Conservation (phyloP, 2,888 invertebrate genomes). For the Ectobius pallidus region DNA sequence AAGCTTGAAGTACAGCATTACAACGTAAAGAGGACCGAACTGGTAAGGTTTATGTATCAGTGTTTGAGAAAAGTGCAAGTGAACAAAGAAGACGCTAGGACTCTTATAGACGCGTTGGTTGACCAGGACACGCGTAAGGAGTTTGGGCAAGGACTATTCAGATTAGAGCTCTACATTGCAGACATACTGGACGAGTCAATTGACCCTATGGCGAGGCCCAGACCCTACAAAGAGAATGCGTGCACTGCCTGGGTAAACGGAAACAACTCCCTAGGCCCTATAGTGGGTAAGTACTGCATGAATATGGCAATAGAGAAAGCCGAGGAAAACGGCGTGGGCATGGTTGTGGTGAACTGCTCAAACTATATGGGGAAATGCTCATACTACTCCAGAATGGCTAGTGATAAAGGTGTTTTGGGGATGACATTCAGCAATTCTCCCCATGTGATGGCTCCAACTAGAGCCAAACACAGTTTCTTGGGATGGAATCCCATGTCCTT, state of each 20-base stretch:
- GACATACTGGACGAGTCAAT: background rate
- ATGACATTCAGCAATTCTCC: background rate
- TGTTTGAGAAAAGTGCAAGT: background rate
- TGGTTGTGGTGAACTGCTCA: background rate
- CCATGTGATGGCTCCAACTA: background rate
- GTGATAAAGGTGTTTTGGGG: background rate
- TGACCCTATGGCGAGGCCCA: background rate
- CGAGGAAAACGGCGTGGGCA: background rate
- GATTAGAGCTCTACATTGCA: background rate
- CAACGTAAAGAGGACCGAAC: background rate
- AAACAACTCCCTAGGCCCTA: background rate
- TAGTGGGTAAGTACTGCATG: background rate
- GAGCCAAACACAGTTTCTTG: background rate
- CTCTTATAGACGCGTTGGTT: background rate
- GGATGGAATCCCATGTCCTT: background rate
- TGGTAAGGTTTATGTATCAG: background rate
- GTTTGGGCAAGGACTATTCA: background rate
- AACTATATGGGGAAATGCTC: background rate
- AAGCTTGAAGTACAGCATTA: background rate
- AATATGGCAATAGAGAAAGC: background rate
- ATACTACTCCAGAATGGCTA: background rate
- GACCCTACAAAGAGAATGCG: background rate
- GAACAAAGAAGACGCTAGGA: background rate
- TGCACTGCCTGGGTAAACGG: background rate
- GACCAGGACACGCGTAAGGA: background rate